Evolutionary conservation across 2,113 vertebrate genomes (phyloP).

Genomic region (Eptatretus burgeri): DNA sequence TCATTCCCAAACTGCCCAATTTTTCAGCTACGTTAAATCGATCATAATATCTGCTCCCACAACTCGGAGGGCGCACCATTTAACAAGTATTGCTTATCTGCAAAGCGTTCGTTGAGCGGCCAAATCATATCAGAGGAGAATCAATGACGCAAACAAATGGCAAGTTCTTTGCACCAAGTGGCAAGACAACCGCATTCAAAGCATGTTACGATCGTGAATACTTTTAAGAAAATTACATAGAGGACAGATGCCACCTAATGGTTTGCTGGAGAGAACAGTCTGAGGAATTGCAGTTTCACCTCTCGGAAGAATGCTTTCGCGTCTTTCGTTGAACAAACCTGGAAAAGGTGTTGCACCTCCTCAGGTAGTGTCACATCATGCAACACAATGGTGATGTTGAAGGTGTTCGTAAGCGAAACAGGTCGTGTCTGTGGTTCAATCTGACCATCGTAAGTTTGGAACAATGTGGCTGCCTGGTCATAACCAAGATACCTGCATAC

Average conservation of each 20-base stretch:
- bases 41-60: too few species aligned
- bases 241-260: neutral
- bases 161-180: too few species aligned
- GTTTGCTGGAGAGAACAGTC: neutral
- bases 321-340: constrained; percentile 17
- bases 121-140: too few species aligned
- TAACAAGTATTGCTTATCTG: too few species aligned
- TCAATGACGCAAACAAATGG: too few species aligned
- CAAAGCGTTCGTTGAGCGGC: too few species aligned
- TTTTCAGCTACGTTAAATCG: too few species aligned
- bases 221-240: neutral
- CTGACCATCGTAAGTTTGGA: constrained; percentile 68
- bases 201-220: too few species aligned
- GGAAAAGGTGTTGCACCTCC: constrained; percentile 1
- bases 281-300: constrained; percentile 9
- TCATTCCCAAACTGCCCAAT: too few species aligned
- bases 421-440: constrained; percentile 54
- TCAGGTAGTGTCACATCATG: constrained; percentile 61
- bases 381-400: constrained; percentile 51
- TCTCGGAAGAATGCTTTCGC: constrained; percentile 66
- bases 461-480: constrained; percentile 70
- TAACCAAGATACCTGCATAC: constrained; percentile 46
- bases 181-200: too few species aligned
- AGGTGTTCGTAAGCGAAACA: constrained; percentile 69
- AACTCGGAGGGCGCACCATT: too few species aligned